Conservation (phyloP, 1,140 invertebrate species). For the Ylistrum balloti region DNA sequence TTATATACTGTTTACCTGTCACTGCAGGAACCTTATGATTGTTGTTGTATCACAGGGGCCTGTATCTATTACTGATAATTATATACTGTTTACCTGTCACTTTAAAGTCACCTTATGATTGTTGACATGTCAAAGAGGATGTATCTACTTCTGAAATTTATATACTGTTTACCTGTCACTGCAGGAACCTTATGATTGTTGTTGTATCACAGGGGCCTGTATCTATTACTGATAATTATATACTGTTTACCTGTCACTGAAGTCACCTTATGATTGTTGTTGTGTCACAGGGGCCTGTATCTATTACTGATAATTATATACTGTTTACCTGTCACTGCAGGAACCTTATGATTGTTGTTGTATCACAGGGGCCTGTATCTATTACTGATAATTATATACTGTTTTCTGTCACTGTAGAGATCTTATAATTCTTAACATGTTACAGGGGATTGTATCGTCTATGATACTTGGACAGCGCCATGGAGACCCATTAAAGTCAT, state of each 20-base stretch:
- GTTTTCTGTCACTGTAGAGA: not conserved
- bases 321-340: not conserved
- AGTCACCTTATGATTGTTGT: too few relatives aligned
- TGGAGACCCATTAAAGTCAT: constrained; percentile 62
- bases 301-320: not conserved
- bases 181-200: not conserved
- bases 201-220: not conserved
- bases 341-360: too few relatives aligned
- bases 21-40: too few relatives aligned
- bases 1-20: too few relatives aligned
- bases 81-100: too few relatives aligned
- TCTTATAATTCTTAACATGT: not conserved
- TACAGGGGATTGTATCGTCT: constrained; percentile 67
- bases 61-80: too few relatives aligned
- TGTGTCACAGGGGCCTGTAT: not conserved
- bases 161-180: too few relatives aligned
- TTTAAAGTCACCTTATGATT: too few relatives aligned
- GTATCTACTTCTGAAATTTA: too few relatives aligned
- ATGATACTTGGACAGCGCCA: constrained; percentile 61
- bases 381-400: not conserved
- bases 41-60: too few relatives aligned
- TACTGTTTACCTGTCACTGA: too few relatives aligned
- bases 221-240: not conserved
- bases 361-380: not conserved
- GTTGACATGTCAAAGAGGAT: too few relatives aligned